Evolutionary conservation across 2,888 invertebrate species (phyloP).

Genomic region (Cosmia pyralina): DNA sequence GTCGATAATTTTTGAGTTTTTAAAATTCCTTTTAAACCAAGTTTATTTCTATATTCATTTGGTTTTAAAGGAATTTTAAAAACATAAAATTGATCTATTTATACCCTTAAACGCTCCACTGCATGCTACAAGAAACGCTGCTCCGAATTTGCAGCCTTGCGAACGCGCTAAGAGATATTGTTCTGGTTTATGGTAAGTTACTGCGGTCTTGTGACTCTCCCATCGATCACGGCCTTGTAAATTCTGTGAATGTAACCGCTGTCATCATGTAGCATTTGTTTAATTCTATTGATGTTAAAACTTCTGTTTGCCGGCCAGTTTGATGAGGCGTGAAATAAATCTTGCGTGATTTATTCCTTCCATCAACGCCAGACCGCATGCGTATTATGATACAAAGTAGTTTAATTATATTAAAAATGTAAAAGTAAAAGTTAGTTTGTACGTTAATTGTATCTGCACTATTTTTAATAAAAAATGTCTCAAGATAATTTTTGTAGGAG

Average conservation of each 20-base stretch:
- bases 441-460: neutral
- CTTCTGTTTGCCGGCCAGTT: constrained; percentile 29
- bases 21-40: no score
- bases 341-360: constrained; percentile 30
- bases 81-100: no score
- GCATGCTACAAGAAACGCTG: no score
- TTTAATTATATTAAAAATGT: constrained; percentile 3
- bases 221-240: constrained; percentile 17
- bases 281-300: constrained; percentile 23
- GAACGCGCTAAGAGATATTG: no score
- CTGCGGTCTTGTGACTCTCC: neutral
- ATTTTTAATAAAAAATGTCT: no score
- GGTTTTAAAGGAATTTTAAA: no score
- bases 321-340: constrained; percentile 37
- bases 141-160: no score
- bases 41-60: no score
- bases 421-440: neutral
- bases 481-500: no score
- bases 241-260: constrained; percentile 1
- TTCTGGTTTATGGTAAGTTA: neutral
- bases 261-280: constrained; percentile 33
- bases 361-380: constrained; percentile 17
- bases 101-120: no score
- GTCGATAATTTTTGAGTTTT: no score
- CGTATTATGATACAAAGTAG: constrained; percentile 2